Percentiles rank a stretch among this genome's conserved stretches.
These are phyloP conservation scores for Sarcophaga variegata DNA, from an alignment of 2,888 invertebrate genomes.

Conservation along the genomic window DNA sequence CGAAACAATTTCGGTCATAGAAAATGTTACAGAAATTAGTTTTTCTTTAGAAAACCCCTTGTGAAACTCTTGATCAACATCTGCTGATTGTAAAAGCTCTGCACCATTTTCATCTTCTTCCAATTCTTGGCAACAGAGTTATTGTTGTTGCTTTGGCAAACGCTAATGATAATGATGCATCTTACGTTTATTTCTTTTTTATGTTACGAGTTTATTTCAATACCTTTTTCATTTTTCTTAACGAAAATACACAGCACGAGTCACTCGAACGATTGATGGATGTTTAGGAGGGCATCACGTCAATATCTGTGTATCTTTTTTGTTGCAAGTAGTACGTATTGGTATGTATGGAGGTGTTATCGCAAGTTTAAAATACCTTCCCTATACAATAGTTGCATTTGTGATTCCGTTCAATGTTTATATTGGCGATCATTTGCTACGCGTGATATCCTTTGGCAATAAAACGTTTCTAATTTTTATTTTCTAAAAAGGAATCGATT, in stretches of 20 bases:
- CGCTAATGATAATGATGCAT: not conserved
- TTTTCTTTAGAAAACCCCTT: conserved; percentile 62
- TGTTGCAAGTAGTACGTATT: not conserved
- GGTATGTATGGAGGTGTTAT: conserved; percentile 77
- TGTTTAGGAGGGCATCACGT: conserved; percentile 67
- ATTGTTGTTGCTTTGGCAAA: not conserved
- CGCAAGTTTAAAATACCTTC: conserved; percentile 67
- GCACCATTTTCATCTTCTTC: conserved; percentile 36
- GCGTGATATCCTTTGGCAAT: conserved; percentile 82
- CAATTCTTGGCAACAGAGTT: not conserved
- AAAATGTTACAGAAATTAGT: conserved; percentile 64
- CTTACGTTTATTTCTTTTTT: not conserved
- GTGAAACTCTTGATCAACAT: conserved; percentile 65
- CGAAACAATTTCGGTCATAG: conserved; percentile 58
- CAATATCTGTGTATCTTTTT: conserved; percentile 30
- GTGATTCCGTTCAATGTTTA: not conserved
- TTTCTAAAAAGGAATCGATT: not conserved
- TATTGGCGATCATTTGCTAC: conserved; percentile 77
- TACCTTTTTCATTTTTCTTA: not conserved
- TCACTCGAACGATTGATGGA: conserved; percentile 66
- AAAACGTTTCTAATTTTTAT: conserved; percentile 54
- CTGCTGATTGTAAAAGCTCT: conserved; percentile 63
- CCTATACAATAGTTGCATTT: not conserved
- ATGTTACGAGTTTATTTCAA: not conserved
- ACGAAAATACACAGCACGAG: conserved; percentile 64